phyloP scores from a whole-genome alignment of 2,797 vertebrate genomes.

The Miichthys miiuy region DNA sequence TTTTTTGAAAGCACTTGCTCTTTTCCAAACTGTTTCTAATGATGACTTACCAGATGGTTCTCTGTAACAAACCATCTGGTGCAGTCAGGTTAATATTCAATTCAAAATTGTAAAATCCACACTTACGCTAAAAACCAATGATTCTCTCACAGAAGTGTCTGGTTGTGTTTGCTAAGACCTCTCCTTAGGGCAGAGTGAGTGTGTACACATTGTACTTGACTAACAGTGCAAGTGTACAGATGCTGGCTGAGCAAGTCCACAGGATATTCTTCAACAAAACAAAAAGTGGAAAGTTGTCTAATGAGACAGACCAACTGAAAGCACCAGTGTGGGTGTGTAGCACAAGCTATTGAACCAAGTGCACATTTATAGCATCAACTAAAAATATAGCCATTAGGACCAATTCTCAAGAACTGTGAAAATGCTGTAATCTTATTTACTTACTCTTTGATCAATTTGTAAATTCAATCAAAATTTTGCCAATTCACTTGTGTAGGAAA shows the following conservation, averaged over 20 bases:
- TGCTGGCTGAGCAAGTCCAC: neutral
- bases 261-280: neutral
- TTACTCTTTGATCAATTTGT: neutral
- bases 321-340: neutral
- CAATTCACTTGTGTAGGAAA: neutral
- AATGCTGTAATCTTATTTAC: neutral
- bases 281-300: neutral
- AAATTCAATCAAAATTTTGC: neutral
- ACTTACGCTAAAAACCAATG: neutral
- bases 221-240: neutral
- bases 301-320: neutral
- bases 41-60: too few relatives aligned
- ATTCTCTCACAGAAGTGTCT: neutral
- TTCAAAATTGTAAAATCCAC: neutral
- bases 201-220: slow-evolving; percentile 11
- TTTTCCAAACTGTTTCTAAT: too few relatives aligned
- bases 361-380: neutral
- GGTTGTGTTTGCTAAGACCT: neutral
- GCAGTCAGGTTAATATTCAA: too few relatives aligned
- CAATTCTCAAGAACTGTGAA: neutral
- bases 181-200: neutral
- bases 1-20: too few relatives aligned
- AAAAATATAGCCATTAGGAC: neutral
- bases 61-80: too few relatives aligned
- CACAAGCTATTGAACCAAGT: neutral